These are phyloP conservation scores for Nephrotoma guestfalica DNA, from an alignment of 2,888 invertebrate genomes.

Conservation along the genomic window DNA sequence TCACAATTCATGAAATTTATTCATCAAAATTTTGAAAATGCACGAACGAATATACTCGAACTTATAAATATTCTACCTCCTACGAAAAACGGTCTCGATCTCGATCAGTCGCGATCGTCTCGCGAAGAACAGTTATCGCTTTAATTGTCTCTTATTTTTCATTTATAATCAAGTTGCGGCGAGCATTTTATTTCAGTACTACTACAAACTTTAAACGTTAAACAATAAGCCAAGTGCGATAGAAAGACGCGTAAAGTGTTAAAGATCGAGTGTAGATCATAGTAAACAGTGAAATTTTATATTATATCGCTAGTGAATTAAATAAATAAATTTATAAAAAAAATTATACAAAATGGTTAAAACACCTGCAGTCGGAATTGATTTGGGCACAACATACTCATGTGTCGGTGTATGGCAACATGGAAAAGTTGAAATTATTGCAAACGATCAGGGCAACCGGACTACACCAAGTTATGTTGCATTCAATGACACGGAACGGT, in stretches of 20 bases:
- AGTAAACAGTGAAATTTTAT: not conserved
- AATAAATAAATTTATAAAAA: not conserved
- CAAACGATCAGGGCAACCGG: constrained; percentile 78
- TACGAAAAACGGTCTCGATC: not conserved
- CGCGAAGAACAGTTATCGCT: not conserved
- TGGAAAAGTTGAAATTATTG: constrained; percentile 69
- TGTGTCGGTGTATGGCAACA: constrained; percentile 77
- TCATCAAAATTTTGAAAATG: not conserved
- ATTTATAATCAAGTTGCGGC: not conserved
- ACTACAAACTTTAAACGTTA: not conserved
- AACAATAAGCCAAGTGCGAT: not conserved
- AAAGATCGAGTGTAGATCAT: not conserved
- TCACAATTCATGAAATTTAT: not conserved
- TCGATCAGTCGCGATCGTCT: not conserved
- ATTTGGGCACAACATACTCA: constrained; percentile 79
- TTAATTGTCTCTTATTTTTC: not conserved
- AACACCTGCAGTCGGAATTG: constrained; percentile 55
- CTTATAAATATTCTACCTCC: not conserved
- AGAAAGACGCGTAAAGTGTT: not conserved
- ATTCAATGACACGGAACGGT: constrained; percentile 68
- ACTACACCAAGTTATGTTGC: constrained; percentile 81
- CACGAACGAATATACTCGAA: not conserved
- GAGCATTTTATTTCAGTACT: not conserved
- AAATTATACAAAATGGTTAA: constrained; percentile 24
- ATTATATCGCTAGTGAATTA: not conserved